Conservation (phyloP, 2,797 vertebrate genomes). For the Pristis pectinata region DNA sequence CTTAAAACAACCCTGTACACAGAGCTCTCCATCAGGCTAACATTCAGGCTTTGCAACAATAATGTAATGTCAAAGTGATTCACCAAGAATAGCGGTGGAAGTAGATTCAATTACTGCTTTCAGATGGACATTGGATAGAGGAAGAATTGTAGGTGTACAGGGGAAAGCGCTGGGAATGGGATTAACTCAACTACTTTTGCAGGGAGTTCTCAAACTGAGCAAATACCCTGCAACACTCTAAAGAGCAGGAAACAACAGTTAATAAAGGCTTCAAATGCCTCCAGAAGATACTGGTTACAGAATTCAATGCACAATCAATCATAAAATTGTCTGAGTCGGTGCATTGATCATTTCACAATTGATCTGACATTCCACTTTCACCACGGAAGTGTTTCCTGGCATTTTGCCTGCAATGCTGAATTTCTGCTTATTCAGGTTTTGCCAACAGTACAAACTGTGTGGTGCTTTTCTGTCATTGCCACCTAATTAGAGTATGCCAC, state of each 20-base stretch:
- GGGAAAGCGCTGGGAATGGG: too few relatives aligned
- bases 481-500: neutral
- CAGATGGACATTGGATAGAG: too few relatives aligned
- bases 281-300: neutral
- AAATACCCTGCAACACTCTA: too few relatives aligned
- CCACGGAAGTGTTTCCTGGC: neutral
- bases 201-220: too few relatives aligned
- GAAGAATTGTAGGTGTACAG: too few relatives aligned
- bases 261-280: neutral
- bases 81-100: too few relatives aligned
- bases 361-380: neutral
- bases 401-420: neutral
- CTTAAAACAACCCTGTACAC: too few relatives aligned
- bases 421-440: neutral
- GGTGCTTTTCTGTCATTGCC: neutral
- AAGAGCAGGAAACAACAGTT: too few relatives aligned
- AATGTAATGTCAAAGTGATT: neutral
- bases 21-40: too few relatives aligned
- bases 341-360: neutral
- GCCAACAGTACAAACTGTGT: neutral
- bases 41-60: neutral
- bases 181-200: too few relatives aligned
- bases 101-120: too few relatives aligned
- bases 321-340: neutral
- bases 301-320: neutral